Conservation (phyloP, 2,113 vertebrate species). For the Halichoeres trimaculatus region DNA sequence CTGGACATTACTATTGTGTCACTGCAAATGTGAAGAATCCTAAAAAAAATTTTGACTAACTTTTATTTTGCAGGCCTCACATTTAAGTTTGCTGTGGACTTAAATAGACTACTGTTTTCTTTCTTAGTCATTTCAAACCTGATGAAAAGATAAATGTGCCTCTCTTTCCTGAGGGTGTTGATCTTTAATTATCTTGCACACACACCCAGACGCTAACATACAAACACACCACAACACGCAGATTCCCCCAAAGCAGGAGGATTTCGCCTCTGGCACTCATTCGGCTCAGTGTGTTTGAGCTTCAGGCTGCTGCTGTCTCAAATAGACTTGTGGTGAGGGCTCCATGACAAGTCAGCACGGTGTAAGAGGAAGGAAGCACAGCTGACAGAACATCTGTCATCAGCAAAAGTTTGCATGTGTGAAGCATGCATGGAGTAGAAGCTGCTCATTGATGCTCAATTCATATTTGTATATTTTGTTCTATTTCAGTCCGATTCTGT, state of each 20-base stretch:
- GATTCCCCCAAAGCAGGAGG: background rate
- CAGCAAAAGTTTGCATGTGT: background rate
- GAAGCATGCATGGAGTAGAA: slow-evolving; percentile 9
- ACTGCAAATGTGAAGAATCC: background rate
- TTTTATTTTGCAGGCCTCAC: background rate
- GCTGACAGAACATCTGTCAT: slow-evolving; percentile 24
- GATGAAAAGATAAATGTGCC: background rate
- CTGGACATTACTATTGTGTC: background rate
- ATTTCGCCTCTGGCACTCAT: background rate
- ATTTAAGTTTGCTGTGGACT: background rate
- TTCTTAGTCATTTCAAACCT: background rate
- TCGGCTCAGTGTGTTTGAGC: slow-evolving; percentile 3
- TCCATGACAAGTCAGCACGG: slow-evolving; percentile 24
- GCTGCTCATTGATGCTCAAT: background rate
- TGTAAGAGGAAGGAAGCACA: slow-evolving; percentile 45
- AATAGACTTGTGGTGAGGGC: slow-evolving; percentile 9
- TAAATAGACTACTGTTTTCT: no score
- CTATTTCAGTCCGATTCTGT: background rate
- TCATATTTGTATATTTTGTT: background rate
- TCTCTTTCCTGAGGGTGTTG: background rate
- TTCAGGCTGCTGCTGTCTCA: background rate
- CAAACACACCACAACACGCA: background rate
- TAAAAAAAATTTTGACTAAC: no score
- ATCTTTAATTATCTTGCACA: background rate
- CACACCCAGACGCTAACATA: slow-evolving; percentile 6